Evolutionary conservation across 2,888 invertebrate genomes (phyloP).

Genomic region (Platypus cylindrus): DNA sequence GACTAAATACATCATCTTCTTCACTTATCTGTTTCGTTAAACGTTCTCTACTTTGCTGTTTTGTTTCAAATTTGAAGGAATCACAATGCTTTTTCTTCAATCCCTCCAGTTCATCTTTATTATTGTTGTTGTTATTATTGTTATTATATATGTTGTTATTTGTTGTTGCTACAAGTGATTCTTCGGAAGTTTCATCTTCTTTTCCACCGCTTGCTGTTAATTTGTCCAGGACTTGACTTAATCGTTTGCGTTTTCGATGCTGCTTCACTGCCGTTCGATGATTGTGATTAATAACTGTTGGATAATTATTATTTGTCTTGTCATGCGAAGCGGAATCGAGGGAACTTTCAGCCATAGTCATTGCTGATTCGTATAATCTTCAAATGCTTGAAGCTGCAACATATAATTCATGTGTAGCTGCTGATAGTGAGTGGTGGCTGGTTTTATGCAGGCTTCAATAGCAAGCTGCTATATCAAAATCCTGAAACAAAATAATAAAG

Average conservation of each 20-base stretch:
- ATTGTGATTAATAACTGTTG: conserved; percentile 48
- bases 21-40: conserved; percentile 33
- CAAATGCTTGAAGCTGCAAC: conserved; percentile 19
- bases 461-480: conserved; percentile 11
- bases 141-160: conserved; percentile 38
- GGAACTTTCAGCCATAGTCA: conserved; percentile 62
- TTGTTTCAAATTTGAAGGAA: conserved; percentile 41
- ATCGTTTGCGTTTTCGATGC: conserved; percentile 57
- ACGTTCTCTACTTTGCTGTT: conserved; percentile 25
- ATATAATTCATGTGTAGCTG: too few species aligned
- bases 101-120: conserved; percentile 27
- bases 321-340: conserved; percentile 40
- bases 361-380: conserved; percentile 43
- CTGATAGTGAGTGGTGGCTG: conserved; percentile 10
- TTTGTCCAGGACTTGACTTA: conserved; percentile 70
- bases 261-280: conserved; percentile 46
- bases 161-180: too few species aligned
- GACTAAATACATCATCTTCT: conserved; percentile 47
- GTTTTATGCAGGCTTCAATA: conserved; percentile 21
- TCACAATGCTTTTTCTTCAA: conserved; percentile 32
- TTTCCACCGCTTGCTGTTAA: conserved; percentile 39
- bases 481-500: conserved; percentile 18
- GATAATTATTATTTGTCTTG: conserved; percentile 44
- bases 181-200: conserved; percentile 26
- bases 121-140: conserved; percentile 33